Evolutionary conservation across 2,888 invertebrate species (phyloP).

Genomic region (Polietes domitor): DNA sequence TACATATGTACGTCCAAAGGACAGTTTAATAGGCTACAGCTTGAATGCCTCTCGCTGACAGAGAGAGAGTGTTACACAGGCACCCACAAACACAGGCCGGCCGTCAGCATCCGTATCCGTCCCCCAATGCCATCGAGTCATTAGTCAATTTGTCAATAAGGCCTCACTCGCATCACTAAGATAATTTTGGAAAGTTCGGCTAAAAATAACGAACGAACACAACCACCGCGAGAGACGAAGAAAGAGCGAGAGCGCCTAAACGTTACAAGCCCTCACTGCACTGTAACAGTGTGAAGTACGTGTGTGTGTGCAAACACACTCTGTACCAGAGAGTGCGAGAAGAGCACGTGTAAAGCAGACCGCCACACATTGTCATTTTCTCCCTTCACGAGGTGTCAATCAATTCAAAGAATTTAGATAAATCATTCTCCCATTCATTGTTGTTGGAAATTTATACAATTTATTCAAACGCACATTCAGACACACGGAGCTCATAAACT

Average conservation of each 20-base stretch:
- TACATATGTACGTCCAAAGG: not conserved
- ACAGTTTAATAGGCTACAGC: too few species aligned
- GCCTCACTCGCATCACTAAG: not conserved
- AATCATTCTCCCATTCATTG: constrained; percentile 25
- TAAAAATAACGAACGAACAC: not conserved
- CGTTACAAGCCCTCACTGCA: too few species aligned
- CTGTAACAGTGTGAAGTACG: too few species aligned
- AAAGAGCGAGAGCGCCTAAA: not conserved
- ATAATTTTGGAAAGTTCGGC: not conserved
- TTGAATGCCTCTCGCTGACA: not conserved
- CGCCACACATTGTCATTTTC: constrained; percentile 3
- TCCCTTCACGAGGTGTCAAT: constrained; percentile 33
- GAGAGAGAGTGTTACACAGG: not conserved
- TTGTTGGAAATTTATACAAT: constrained; percentile 14
- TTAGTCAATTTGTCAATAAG: constrained; percentile 35
- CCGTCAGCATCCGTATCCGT: not conserved
- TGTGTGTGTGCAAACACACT: too few species aligned
- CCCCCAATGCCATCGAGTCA: not conserved
- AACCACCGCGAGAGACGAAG: not conserved
- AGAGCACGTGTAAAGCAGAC: not conserved
- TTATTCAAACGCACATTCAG: not conserved
- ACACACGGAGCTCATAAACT: not conserved
- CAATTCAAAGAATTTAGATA: constrained; percentile 34
- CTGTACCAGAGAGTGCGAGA: not conserved
- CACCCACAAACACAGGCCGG: not conserved